Evolutionary conservation across 1,140 invertebrate genomes (phyloP).

Genomic region (Panulirus ornatus): DNA sequence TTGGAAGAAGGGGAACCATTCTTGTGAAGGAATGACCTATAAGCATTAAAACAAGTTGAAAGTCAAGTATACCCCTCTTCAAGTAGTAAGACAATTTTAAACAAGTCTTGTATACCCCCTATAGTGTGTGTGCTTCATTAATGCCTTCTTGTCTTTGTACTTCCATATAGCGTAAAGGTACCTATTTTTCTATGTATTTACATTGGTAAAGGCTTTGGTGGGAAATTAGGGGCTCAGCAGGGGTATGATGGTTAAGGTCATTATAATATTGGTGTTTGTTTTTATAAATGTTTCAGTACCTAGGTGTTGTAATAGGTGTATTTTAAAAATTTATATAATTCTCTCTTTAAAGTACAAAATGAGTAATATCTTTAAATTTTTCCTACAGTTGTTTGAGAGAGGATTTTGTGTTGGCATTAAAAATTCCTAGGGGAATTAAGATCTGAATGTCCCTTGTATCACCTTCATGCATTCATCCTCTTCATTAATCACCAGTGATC

Average conservation of each 20-base stretch:
- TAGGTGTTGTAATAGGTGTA: constrained; percentile 47
- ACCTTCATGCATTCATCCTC: constrained; percentile 38
- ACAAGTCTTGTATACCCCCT: constrained; percentile 38
- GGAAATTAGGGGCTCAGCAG: constrained; percentile 25
- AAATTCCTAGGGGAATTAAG: neutral
- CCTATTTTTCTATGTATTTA: constrained; percentile 71
- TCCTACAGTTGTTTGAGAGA: constrained; percentile 1
- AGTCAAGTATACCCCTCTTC: constrained; percentile 11
- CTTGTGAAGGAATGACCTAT: neutral
- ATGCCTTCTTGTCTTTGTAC: constrained; percentile 63
- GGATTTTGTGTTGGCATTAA: neutral
- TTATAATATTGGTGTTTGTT: neutral
- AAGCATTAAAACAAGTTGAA: neutral
- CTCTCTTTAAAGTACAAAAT: constrained; percentile 67
- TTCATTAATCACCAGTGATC: constrained; percentile 14
- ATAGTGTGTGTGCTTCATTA: constrained; percentile 38
- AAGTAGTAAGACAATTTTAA: too few relatives aligned
- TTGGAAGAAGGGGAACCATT: neutral
- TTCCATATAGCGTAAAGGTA: constrained; percentile 68
- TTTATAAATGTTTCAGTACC: constrained; percentile 57
- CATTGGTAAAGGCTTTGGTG: constrained; percentile 51
- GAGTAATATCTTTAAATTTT: constrained; percentile 11
- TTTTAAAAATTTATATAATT: constrained; percentile 43
- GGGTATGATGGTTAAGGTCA: constrained; percentile 46
- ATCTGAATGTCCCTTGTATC: constrained; percentile 29